Base-by-base conservation (phyloP, 2,888 invertebrate genomes). In the Chydorus sphaericus region DNA sequence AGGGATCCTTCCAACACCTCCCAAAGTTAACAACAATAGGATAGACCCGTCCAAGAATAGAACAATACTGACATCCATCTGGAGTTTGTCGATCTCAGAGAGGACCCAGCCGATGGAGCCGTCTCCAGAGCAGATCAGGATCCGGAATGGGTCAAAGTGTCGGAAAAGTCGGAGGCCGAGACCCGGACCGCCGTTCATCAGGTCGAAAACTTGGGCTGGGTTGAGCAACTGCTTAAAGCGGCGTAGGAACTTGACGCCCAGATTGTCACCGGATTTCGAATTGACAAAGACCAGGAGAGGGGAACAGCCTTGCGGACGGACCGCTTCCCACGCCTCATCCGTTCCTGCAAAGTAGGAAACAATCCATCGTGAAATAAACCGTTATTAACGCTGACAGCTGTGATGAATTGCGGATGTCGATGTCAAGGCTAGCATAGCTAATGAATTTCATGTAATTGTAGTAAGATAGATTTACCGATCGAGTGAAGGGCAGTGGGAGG, bases 41-140 rank as follows among this genome's bases (percentile, higher is more conserved):
- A n/a, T n/a, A 5, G 44, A 38, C 23, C 26, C 7, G 26, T 3
- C 3, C 16, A 16, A 39, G 10, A 16, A n/a, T 20, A 20, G 7
- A 10, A 11, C 7, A 5, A 28, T 28, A 78, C 85, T 80, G 72
- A 93, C 92, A 72, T 92, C 90, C 83, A 96, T 87, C 67, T 88
- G 87, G 62, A 96, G 77, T 65, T 87, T 84, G 73, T 96, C 96
- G 62, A 96, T 88, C 72, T 96, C 93, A 61, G 90, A 87, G 60
- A 97, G 78, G 59, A 97, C 96, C 96, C 96, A 97, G 55, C 96
- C 93, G 8, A 96, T 92, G 33, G 92, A 93, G 20, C 96, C 96
- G 70, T 97, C 96, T 0, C 96, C 96, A 49, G 94, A 94, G 76
- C 96, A 96, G 59, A 96, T 91, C 61, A 96, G 76, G 66, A 96